These are phyloP conservation scores for Dendroctonus ponderosae DNA, from an alignment of 1,140 invertebrate genomes.

Conservation along the genomic window DNA sequence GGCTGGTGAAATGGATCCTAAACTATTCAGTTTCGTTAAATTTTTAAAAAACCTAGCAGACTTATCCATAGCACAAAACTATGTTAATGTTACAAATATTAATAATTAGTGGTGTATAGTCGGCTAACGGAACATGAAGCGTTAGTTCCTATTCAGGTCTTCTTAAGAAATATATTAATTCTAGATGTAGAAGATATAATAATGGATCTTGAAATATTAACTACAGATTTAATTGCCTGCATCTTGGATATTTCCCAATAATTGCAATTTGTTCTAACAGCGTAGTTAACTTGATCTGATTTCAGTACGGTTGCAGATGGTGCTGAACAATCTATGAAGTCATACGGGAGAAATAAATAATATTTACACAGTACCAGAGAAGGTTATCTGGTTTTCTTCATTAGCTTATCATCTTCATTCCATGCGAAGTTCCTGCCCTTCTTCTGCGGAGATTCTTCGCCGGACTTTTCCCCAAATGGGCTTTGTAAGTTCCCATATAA, in stretches of 20 bases:
- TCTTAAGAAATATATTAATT: slow-evolving; percentile 8
- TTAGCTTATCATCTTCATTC: slow-evolving; percentile 49
- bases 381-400: slow-evolving; percentile 2
- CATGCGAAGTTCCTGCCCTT: slow-evolving; percentile 58
- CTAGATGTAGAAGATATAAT: too few species aligned
- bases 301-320: too few species aligned
- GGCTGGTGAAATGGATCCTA: too few species aligned
- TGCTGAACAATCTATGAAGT: too few species aligned
- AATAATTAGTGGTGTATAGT: neutral
- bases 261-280: too few species aligned
- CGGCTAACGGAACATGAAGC: slow-evolving; percentile 8
- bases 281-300: too few species aligned
- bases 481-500: slow-evolving; percentile 34
- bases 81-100: slow-evolving; percentile 24
- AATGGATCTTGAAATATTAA: too few species aligned
- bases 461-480: slow-evolving; percentile 15
- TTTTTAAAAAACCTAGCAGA: too few species aligned
- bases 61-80: slow-evolving; percentile 1
- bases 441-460: slow-evolving; percentile 23
- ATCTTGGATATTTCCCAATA: too few species aligned
- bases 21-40: neutral
- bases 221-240: too few species aligned
- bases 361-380: too few species aligned
- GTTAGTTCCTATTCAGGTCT: slow-evolving; percentile 11
- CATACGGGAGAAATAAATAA: too few species aligned